phyloP scores from a whole-genome alignment of 2,888 invertebrate genomes.

The Cerceris rybyensis region DNA sequence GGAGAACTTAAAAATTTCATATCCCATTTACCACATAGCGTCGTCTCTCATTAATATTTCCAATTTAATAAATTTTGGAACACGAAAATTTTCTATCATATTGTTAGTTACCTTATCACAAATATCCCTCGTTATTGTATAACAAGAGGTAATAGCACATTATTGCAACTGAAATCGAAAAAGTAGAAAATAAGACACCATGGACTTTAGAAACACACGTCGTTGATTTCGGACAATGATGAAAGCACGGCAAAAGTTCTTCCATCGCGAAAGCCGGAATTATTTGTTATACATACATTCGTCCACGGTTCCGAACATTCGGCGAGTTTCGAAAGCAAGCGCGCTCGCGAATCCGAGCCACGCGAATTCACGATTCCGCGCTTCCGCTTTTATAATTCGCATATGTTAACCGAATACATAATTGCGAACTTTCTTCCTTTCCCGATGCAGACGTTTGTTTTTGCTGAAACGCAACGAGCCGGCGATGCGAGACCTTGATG shows the following conservation, averaged over 20 bases:
- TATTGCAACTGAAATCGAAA: too few relatives aligned
- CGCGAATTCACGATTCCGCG: not conserved
- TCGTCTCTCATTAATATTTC: too few relatives aligned
- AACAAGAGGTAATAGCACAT: too few relatives aligned
- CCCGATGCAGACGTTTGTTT: not conserved
- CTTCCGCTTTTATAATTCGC: constrained; percentile 40
- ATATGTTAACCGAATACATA: constrained; percentile 18
- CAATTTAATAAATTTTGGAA: too few relatives aligned
- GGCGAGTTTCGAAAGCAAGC: constrained; percentile 19
- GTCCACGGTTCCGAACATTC: constrained; percentile 26
- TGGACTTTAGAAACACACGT: too few relatives aligned
- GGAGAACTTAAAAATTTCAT: too few relatives aligned
- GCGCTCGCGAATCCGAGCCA: constrained; percentile 4
- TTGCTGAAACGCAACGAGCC: constrained; percentile 7
- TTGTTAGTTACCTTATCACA: too few relatives aligned
- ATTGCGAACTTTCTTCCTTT: constrained; percentile 28
- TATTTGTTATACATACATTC: not conserved
- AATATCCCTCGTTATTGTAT: too few relatives aligned
- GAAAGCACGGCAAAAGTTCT: not conserved
- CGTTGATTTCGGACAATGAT: too few relatives aligned
- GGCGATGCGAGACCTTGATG: not conserved
- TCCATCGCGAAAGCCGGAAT: constrained; percentile 24
- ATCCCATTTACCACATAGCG: too few relatives aligned
- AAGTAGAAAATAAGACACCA: too few relatives aligned
- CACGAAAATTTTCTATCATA: too few relatives aligned